Conservation (phyloP, 2,888 invertebrate species). For the Brachyopa scutellaris region DNA sequence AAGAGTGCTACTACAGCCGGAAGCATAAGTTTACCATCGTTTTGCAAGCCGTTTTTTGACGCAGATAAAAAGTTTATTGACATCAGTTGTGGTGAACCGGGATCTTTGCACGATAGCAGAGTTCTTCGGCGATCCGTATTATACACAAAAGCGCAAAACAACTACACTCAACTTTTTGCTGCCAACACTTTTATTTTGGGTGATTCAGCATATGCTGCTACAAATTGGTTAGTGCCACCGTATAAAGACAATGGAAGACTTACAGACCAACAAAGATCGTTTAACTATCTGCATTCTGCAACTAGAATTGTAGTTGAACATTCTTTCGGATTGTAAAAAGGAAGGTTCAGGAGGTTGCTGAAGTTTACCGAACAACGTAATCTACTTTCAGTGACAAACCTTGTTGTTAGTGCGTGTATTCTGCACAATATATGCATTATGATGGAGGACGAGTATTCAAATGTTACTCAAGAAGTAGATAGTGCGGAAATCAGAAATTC, state of each 20-base stretch:
- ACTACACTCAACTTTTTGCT: slow-evolving; percentile 19
- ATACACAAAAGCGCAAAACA: not conserved
- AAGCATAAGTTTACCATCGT: slow-evolving; percentile 70
- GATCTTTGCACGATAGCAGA: slow-evolving; percentile 73
- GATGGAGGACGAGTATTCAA: no score
- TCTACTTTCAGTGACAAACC: slow-evolving; percentile 55
- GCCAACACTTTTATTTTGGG: slow-evolving; percentile 42
- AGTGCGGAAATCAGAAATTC: no score
- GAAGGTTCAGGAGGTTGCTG: slow-evolving; percentile 74
- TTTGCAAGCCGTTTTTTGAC: slow-evolving; percentile 75
- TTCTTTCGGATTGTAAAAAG: no score
- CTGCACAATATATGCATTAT: slow-evolving; percentile 73
- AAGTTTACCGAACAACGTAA: slow-evolving; percentile 72
- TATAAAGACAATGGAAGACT: slow-evolving; percentile 74
- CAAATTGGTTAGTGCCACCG: slow-evolving; percentile 73
- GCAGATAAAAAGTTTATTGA: slow-evolving; percentile 72
- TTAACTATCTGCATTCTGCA: slow-evolving; percentile 75
- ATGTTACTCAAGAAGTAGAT: no score
- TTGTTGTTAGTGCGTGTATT: slow-evolving; percentile 72
- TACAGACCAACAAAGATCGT: slow-evolving; percentile 73
- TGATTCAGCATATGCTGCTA: slow-evolving; percentile 73
- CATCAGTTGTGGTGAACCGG: slow-evolving; percentile 74
- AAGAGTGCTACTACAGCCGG: slow-evolving; percentile 68
- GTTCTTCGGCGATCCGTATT: slow-evolving; percentile 70
- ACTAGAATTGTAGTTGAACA: slow-evolving; percentile 75